phyloP scores from a whole-genome alignment of 1,140 invertebrate genomes.

The Drosophila fuyamai region DNA sequence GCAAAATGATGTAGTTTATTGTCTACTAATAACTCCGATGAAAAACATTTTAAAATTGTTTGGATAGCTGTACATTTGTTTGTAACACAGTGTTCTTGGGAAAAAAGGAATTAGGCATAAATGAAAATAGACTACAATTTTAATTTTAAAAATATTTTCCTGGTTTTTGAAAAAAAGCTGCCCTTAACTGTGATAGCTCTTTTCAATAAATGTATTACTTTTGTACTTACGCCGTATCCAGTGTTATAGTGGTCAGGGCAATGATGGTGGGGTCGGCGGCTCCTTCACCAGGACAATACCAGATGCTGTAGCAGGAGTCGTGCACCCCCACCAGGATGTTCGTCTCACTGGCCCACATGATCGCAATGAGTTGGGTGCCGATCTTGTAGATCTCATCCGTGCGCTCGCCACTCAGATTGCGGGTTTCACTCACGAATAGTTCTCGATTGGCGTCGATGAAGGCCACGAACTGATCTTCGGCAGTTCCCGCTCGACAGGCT shows the following conservation, averaged over 20 bases:
- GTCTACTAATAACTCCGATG: no score
- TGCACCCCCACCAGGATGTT: slow-evolving; percentile 94
- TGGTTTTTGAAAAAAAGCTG: not conserved
- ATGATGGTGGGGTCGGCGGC: slow-evolving; percentile 91
- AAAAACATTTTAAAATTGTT: no score
- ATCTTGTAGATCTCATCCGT: slow-evolving; percentile 88
- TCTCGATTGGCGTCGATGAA: slow-evolving; percentile 94
- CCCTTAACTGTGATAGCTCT: no score
- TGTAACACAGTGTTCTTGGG: no score
- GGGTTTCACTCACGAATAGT: slow-evolving; percentile 89
- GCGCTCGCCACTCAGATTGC: slow-evolving; percentile 76
- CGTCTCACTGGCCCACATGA: slow-evolving; percentile 92
- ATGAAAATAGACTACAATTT: no score
- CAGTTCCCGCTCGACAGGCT: slow-evolving; percentile 90
- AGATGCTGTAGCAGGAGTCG: slow-evolving; percentile 93
- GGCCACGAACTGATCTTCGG: slow-evolving; percentile 89
- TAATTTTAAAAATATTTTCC: no score
- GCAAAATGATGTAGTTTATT: no score
- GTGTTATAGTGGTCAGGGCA: slow-evolving; percentile 84
- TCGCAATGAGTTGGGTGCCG: slow-evolving; percentile 91
- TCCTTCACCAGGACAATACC: slow-evolving; percentile 92
- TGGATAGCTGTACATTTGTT: no score
- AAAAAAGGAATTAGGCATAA: no score
- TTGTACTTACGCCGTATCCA: slow-evolving; percentile 87
- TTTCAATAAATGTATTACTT: no score